These are phyloP conservation scores for Ammodytes marinus DNA, from an alignment of 2,113 vertebrate genomes.

Conservation along the genomic window DNA sequence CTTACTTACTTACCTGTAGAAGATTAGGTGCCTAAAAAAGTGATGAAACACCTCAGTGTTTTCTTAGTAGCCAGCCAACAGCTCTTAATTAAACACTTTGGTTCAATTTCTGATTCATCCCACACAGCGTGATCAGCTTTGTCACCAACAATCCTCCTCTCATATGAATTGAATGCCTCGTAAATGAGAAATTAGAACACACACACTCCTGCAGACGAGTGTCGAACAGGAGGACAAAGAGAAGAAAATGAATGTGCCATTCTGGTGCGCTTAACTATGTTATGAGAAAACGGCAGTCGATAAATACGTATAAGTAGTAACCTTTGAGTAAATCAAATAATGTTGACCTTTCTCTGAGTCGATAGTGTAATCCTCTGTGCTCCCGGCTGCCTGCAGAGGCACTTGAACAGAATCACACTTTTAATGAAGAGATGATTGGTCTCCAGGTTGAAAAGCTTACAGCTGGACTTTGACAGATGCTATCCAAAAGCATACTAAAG, in stretches of 20 bases:
- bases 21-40: not conserved
- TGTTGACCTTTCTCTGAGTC: slow-evolving; percentile 76
- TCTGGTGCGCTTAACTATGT: slow-evolving; percentile 26
- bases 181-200: slow-evolving; percentile 63
- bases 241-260: slow-evolving; percentile 19
- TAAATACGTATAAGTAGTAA: slow-evolving; percentile 78
- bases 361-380: slow-evolving; percentile 69
- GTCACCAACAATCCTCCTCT: slow-evolving; percentile 51
- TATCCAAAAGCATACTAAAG: slow-evolving; percentile 70
- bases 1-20: no score
- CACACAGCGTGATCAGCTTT: slow-evolving; percentile 62
- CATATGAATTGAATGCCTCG: slow-evolving; percentile 55
- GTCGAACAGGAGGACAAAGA: slow-evolving; percentile 43
- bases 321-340: slow-evolving; percentile 80
- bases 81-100: slow-evolving; percentile 79
- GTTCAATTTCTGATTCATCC: slow-evolving; percentile 69
- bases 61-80: slow-evolving; percentile 65
- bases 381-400: slow-evolving; percentile 56
- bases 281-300: slow-evolving; percentile 69
- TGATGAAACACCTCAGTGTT: slow-evolving; percentile 40
- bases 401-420: slow-evolving; percentile 60
- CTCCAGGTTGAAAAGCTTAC: slow-evolving; percentile 67
- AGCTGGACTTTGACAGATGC: slow-evolving; percentile 65
- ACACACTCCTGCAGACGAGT: slow-evolving; percentile 15
- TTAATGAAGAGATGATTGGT: slow-evolving; percentile 77